phyloP scores from a whole-genome alignment of 2,113 vertebrate species.

The Toxotes chatareus region DNA sequence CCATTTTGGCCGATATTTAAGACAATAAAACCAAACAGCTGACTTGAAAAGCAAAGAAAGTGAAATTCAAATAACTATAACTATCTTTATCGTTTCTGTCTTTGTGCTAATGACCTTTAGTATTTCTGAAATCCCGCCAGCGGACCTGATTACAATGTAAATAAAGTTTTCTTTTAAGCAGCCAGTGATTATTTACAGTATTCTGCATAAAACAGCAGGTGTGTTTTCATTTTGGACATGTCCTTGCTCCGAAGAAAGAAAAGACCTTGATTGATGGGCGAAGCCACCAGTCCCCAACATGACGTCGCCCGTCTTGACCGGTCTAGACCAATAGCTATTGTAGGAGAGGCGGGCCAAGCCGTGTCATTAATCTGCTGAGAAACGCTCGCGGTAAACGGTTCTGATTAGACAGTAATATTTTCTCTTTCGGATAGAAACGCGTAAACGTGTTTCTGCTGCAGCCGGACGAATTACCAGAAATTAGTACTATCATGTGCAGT shows the following conservation, averaged over 20 bases:
- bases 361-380: no score
- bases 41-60: not conserved
- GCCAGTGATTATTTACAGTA: not conserved
- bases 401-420: not conserved
- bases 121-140: not conserved
- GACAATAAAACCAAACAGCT: not conserved
- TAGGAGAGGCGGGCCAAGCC: conserved; percentile 30
- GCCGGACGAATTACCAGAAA: not conserved
- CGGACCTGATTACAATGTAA: not conserved
- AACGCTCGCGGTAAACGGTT: no score
- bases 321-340: conserved; percentile 55
- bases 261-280: conserved; percentile 39
- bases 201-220: not conserved
- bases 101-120: not conserved
- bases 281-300: conserved; percentile 40
- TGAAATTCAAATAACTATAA: not conserved
- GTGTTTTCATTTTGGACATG: not conserved
- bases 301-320: not conserved
- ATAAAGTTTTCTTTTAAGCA: no score
- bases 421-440: no score
- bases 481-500: not conserved
- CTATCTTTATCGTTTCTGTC: not conserved
- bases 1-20: not conserved
- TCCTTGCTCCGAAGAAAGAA: not conserved
- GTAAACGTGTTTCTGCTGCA: not conserved